A percentile compares a stretch with the other conserved stretches of the same genome.
These are phyloP conservation scores for Catharus ustulatus DNA, from an alignment of 2,797 vertebrate species.

Conservation along the genomic window DNA sequence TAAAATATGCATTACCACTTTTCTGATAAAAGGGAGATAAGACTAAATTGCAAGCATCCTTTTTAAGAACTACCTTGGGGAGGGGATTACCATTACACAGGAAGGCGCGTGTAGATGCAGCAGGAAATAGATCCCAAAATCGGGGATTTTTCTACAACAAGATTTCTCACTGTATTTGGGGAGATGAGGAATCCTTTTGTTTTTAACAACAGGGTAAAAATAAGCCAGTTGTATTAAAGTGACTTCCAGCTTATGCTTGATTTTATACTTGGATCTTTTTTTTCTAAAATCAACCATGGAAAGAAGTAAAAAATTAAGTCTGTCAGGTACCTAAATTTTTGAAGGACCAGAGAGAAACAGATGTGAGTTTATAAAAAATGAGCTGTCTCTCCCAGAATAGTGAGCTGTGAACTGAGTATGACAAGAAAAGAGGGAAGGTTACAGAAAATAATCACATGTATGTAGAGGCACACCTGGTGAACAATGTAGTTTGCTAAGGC, in stretches of 20 bases:
- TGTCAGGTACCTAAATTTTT: neutral
- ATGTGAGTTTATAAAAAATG: neutral
- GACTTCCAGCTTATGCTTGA: neutral
- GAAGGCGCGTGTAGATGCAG: accelerated
- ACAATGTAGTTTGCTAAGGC: neutral
- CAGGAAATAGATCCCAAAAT: neutral
- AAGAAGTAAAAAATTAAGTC: neutral
- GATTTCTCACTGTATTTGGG: neutral
- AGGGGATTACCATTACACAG: neutral
- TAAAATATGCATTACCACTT: neutral
- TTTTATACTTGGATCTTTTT: neutral
- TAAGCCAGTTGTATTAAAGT: neutral
- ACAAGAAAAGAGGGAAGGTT: neutral
- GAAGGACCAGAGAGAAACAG: neutral
- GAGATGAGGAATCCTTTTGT: neutral
- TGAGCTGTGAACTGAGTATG: neutral
- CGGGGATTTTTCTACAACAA: neutral
- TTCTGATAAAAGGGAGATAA: neutral
- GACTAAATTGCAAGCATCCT: neutral
- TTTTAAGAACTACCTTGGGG: neutral
- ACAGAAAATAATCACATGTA: neutral
- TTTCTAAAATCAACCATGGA: neutral
- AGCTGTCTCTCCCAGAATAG: neutral
- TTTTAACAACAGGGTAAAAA: neutral
- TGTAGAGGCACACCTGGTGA: neutral